phyloP scores from a whole-genome alignment of 2,797 vertebrate species.

The Phyllotis vaccarum region DNA sequence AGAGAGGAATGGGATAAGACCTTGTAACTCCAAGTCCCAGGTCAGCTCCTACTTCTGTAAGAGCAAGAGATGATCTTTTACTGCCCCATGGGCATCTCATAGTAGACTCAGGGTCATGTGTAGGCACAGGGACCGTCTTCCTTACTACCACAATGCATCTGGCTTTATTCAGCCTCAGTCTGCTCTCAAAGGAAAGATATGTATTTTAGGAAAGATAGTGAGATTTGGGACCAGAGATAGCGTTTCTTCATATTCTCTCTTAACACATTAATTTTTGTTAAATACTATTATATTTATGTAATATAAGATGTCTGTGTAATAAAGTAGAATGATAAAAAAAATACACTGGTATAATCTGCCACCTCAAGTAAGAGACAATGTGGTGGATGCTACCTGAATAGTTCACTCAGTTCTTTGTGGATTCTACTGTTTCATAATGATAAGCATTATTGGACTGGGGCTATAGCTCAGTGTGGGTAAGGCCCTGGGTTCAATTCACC shows the following conservation, averaged over 20 bases:
- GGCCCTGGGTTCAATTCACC: too few species aligned
- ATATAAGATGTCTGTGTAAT: neutral
- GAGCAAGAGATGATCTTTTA: neutral
- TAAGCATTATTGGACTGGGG: neutral
- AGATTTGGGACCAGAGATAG: neutral
- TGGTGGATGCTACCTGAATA: neutral
- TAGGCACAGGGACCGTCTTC: neutral
- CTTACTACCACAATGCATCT: neutral
- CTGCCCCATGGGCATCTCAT: neutral
- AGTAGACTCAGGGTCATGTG: neutral
- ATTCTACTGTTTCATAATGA: neutral
- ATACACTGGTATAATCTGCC: neutral
- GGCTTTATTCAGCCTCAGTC: neutral
- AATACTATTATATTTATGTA: neutral
- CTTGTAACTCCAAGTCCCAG: neutral
- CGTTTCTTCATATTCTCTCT: neutral
- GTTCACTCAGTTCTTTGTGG: neutral
- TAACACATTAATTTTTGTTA: neutral
- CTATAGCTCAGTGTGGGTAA: neutral
- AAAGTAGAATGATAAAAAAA: neutral
- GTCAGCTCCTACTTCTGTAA: neutral
- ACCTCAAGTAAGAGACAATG: neutral
- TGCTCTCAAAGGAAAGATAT: neutral
- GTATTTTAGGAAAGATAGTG: neutral
- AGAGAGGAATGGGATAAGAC: neutral